A percentile compares a stretch with the other conserved stretches of the same genome.
These are phyloP conservation scores for Brachyptera putata DNA, from an alignment of 2,888 invertebrate genomes.

Conservation along the genomic window DNA sequence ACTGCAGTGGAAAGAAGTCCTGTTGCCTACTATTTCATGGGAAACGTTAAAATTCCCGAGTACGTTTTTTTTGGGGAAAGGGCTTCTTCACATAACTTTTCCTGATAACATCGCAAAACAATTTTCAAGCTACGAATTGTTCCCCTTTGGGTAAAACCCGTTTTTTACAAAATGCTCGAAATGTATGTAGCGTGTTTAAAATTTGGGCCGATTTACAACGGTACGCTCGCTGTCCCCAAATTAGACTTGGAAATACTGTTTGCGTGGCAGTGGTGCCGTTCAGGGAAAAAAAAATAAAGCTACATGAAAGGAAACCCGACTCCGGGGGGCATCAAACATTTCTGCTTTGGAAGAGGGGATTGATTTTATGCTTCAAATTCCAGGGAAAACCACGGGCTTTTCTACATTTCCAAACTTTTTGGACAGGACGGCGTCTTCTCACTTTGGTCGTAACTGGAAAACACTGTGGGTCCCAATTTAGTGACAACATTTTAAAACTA, in stretches of 20 bases:
- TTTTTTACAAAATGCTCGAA: conserved; percentile 15
- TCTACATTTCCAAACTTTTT: conserved; percentile 20
- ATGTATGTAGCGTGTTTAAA: conserved; percentile 26
- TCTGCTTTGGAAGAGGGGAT: conserved; percentile 36
- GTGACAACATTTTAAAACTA: conserved; percentile 31
- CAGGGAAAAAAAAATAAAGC: conserved; percentile 36
- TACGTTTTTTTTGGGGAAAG: conserved; percentile 30
- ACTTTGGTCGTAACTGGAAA: conserved; percentile 23
- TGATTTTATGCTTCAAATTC: conserved; percentile 37
- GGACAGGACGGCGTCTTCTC: conserved; percentile 28
- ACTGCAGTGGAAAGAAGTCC: conserved; percentile 11
- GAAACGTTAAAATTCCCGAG: conserved; percentile 25
- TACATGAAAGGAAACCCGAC: conserved; percentile 38
- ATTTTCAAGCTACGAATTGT: conserved; percentile 31
- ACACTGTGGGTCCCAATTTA: conserved; percentile 16
- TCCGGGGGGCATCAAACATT: conserved; percentile 38
- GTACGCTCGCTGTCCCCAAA: conserved; percentile 36
- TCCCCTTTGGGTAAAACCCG: conserved; percentile 31
- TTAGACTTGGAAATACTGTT: conserved; percentile 49
- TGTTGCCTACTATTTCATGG: conserved; percentile 24
- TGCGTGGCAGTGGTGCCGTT: conserved; percentile 39
- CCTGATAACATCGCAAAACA: conserved; percentile 29
- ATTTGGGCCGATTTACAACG: conserved; percentile 32
- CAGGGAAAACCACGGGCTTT: conserved; percentile 41
- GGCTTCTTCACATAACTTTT: conserved; percentile 10